These are phyloP conservation scores for Chalcis sispes DNA, from an alignment of 2,888 invertebrate genomes.

Conservation along the genomic window DNA sequence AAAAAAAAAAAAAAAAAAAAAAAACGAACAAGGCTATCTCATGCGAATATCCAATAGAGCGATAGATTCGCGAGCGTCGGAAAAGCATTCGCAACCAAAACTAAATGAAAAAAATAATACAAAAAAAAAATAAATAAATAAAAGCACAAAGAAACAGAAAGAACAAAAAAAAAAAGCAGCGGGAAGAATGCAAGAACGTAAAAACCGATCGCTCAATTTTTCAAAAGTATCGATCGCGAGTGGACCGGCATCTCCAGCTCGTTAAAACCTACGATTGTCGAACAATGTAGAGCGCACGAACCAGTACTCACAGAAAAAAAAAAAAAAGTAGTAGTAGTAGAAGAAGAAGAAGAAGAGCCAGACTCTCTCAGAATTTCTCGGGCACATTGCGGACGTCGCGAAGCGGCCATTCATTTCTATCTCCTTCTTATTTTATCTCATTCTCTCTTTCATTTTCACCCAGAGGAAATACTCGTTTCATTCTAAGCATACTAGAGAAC, in stretches of 20 bases:
- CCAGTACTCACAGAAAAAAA: neutral
- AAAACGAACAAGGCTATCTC: no score
- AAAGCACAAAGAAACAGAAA: no score
- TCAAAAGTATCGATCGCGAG: constrained; percentile 7
- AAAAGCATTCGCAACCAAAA: no score
- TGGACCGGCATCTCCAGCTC: neutral
- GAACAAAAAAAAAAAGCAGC: no score
- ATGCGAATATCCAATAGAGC: neutral
- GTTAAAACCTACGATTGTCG: constrained; percentile 9
- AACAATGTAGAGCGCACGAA: neutral
- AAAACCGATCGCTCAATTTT: constrained; percentile 8
- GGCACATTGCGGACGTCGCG: neutral
- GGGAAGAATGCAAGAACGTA: no score
- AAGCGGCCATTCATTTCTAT: constrained; percentile 17
- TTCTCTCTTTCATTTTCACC: neutral
- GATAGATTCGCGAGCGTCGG: no score
- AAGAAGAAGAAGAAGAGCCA: neutral
- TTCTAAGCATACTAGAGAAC: neutral
- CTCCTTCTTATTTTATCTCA: neutral
- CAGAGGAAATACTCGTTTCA: constrained; percentile 15
- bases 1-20: no score
- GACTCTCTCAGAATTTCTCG: neutral
- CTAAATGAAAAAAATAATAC: no score
- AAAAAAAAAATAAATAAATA: no score
- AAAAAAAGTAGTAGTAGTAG: neutral